Evolutionary conservation across 2,113 vertebrate genomes (phyloP).

Genomic region (Poeciliopsis retropinna): DNA sequence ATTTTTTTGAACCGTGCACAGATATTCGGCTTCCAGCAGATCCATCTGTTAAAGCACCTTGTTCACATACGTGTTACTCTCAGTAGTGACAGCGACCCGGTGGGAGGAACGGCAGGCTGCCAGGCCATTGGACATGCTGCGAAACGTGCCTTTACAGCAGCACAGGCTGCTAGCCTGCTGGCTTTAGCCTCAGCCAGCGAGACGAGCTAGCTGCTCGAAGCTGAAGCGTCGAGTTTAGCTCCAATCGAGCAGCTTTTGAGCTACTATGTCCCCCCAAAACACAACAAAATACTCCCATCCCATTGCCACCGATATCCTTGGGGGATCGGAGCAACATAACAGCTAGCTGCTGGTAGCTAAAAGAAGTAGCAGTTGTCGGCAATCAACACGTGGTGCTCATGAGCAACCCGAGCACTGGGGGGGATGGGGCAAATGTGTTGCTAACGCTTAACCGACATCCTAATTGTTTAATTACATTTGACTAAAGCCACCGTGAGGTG

Average conservation of each 20-base stretch:
- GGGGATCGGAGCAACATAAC: not conserved
- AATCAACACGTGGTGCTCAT: slow-evolving; percentile 75
- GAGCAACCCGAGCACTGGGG: slow-evolving; percentile 56
- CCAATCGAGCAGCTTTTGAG: not conserved
- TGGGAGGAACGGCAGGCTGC: slow-evolving; percentile 67
- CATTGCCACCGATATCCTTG: not conserved
- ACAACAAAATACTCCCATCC: not conserved
- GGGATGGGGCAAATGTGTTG: slow-evolving; percentile 47
- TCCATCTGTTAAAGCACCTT: slow-evolving; percentile 30
- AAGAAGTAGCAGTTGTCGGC: slow-evolving; percentile 73
- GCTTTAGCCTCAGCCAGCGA: not conserved
- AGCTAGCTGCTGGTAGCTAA: slow-evolving; percentile 24
- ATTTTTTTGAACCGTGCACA: too few relatives aligned
- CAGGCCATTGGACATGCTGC: slow-evolving; percentile 66
- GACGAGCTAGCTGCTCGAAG: not conserved
- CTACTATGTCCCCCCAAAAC: not conserved
- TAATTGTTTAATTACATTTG: slow-evolving; percentile 1
- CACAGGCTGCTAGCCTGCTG: slow-evolving; percentile 35
- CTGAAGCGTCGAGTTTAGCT: not conserved
- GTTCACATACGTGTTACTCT: slow-evolving; percentile 26
- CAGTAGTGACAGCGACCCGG: slow-evolving; percentile 48
- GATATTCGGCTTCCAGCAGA: not conserved
- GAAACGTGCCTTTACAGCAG: slow-evolving; percentile 62
- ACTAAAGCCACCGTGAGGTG: not conserved
- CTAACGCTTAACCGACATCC: slow-evolving; percentile 34